Conservation (phyloP, 2,888 invertebrate species). For the Spodoptera exigua region DNA sequence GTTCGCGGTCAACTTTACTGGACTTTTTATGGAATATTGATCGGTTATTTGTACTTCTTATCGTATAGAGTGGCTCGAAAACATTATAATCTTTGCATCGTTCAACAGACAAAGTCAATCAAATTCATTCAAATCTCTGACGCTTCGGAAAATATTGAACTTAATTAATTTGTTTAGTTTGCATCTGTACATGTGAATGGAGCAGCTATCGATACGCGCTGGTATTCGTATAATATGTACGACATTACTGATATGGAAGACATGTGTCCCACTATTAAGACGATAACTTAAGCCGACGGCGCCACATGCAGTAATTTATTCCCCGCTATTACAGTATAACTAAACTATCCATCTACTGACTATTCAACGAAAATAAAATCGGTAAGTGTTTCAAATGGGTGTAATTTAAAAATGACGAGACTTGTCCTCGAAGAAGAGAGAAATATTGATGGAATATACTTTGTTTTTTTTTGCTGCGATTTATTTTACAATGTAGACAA, state of each 20-base stretch:
- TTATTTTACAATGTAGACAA: conserved; percentile 36
- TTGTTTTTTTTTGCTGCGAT: conserved; percentile 51
- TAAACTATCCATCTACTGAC: conserved; percentile 37
- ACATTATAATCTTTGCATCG: conserved; percentile 1
- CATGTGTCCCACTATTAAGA: conserved; percentile 70
- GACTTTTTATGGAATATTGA: conserved; percentile 21
- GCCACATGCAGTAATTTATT: conserved; percentile 67
- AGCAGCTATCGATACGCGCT: conserved; percentile 44
- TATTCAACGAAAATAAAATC: conserved; percentile 53
- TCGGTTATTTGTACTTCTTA: conserved; percentile 9
- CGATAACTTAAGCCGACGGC: conserved; percentile 74
- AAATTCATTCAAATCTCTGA: conserved; percentile 21
- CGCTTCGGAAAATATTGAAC: conserved; percentile 21
- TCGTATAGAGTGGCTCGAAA: conserved; percentile 3
- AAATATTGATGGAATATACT: conserved; percentile 35
- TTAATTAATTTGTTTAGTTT: conserved; percentile 39
- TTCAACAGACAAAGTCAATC: conserved; percentile 10
- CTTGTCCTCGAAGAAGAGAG: conserved; percentile 41
- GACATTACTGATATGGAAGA: conserved; percentile 61
- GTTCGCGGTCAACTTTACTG: conserved; percentile 31
- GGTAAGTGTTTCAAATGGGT: conserved; percentile 48
- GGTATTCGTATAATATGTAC: conserved; percentile 54
- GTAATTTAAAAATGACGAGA: conserved; percentile 54
- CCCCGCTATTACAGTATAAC: conserved; percentile 53
- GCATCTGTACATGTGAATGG: conserved; percentile 47